Conservation (phyloP, 2,888 invertebrate species). For the Melangyna quadrimaculata region DNA sequence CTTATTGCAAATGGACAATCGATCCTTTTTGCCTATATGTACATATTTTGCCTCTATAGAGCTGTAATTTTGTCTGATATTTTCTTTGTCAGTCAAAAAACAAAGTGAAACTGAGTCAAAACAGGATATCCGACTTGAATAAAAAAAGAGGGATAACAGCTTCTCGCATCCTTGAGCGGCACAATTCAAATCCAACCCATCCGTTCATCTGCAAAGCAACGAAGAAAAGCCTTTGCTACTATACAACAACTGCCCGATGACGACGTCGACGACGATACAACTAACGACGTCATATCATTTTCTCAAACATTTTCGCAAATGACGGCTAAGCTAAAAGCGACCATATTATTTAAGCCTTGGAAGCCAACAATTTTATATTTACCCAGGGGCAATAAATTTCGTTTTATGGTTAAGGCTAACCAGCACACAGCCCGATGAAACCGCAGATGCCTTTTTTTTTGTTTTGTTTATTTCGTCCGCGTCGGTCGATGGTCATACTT, state of each 20-base stretch:
- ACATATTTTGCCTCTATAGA: neutral
- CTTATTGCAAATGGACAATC: constrained; percentile 10
- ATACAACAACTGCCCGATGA: neutral
- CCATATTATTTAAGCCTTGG: constrained; percentile 46
- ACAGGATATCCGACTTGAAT: constrained; percentile 6
- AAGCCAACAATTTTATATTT: constrained; percentile 62
- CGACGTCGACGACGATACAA: neutral
- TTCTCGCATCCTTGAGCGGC: constrained; percentile 24
- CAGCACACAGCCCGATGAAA: constrained; percentile 43
- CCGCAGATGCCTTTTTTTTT: constrained; percentile 56
- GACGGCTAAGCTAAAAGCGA: constrained; percentile 62
- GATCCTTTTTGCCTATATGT: neutral
- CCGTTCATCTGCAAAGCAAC: neutral
- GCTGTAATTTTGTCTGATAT: neutral
- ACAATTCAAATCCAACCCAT: constrained; percentile 6
- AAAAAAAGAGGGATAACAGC: neutral
- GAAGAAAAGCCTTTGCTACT: neutral
- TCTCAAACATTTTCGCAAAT: constrained; percentile 38
- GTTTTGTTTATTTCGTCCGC: neutral
- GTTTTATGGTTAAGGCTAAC: constrained; percentile 53
- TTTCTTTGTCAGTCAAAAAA: constrained; percentile 40
- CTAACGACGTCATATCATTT: neutral
- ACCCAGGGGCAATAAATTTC: constrained; percentile 61
- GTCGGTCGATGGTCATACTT: neutral
- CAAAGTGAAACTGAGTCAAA: constrained; percentile 14